Conservation (phyloP, 35 echinoderm and acorn worm genomes). For the Lytechinus variegatus region DNA sequence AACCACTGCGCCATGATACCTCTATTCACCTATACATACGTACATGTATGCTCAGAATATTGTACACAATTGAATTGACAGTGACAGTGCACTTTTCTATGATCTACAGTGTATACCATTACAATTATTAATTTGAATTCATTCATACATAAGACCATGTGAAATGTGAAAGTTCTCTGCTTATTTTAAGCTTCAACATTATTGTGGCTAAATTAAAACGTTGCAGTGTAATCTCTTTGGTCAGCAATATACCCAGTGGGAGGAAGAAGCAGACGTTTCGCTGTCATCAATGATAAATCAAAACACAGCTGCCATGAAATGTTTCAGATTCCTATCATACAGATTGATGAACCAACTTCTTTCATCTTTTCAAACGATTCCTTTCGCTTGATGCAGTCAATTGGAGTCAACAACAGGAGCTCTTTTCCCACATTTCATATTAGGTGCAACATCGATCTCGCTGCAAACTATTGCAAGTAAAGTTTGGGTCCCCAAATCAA, state of each 20-base stretch:
- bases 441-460: neutral
- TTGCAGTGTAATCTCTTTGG: neutral
- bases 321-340: neutral
- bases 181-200: too few relatives aligned
- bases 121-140: too few relatives aligned
- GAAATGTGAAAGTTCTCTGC: too few relatives aligned
- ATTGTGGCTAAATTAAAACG: neutral
- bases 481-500: too few relatives aligned
- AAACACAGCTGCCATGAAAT: conserved; percentile 10
- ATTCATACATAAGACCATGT: too few relatives aligned
- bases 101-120: too few relatives aligned
- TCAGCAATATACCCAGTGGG: neutral
- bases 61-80: too few relatives aligned
- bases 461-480: too few relatives aligned
- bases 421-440: neutral
- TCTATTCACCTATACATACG: too few relatives aligned
- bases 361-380: neutral
- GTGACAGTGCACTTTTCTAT: too few relatives aligned
- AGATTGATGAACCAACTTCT: neutral
- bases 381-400: neutral
- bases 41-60: too few relatives aligned
- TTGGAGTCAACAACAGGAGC: neutral
- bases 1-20: too few relatives aligned
- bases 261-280: neutral
- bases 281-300: neutral